Evolutionary conservation across 2,888 invertebrate species (phyloP).

Genomic region (Megamerina dolium): DNA sequence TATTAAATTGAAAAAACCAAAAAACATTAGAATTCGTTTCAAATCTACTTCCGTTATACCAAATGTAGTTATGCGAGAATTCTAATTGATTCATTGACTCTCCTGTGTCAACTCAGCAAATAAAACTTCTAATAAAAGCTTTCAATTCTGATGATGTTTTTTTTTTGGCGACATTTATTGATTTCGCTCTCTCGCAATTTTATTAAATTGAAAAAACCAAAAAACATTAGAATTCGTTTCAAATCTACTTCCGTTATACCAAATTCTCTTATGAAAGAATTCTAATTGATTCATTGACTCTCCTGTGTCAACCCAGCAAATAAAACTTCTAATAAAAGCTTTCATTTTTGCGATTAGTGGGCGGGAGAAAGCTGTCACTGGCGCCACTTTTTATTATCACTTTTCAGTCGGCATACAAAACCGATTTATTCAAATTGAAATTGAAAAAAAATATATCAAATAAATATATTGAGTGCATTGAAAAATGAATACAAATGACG

Average conservation of each 20-base stretch:
- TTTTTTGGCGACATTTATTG: no score
- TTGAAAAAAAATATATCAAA: no score
- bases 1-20: not conserved
- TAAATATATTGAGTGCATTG: not conserved
- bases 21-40: not conserved
- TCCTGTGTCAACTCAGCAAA: constrained; percentile 5
- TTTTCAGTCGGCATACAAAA: constrained; percentile 2
- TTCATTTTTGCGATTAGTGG: constrained; percentile 7
- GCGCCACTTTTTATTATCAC: constrained; percentile 16
- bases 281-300: no score
- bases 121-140: constrained; percentile 3
- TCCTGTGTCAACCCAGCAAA: constrained; percentile 5
- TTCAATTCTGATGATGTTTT: not conserved
- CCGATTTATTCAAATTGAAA: no score
- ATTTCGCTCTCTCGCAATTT: no score
- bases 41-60: no score
- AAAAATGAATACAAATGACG: constrained; percentile 25
- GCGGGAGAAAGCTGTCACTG: constrained; percentile 13
- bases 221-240: not conserved
- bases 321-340: constrained; percentile 3
- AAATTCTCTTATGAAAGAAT: no score
- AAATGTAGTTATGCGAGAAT: no score
- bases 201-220: not conserved
- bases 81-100: no score
- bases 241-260: no score